Evolutionary conservation across 1,140 invertebrate species (phyloP).

Genomic region (Caenorhabditis brenneri): DNA sequence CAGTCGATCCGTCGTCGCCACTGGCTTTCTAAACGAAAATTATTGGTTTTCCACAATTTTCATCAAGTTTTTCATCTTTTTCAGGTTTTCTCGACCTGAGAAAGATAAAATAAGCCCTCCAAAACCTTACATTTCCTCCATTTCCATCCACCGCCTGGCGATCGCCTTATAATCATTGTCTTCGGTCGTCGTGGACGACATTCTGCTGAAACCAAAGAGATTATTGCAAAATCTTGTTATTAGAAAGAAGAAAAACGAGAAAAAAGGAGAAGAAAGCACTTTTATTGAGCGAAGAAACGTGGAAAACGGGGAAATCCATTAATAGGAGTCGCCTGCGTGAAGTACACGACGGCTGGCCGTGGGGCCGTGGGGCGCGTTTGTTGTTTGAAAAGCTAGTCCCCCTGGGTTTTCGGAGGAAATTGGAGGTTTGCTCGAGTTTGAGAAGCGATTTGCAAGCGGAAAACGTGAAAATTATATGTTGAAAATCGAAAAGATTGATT

Average conservation of each 20-base stretch:
- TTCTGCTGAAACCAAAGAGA: neutral
- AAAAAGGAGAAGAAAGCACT: neutral
- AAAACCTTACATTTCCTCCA: neutral
- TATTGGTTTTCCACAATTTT: neutral
- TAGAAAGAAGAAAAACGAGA: neutral
- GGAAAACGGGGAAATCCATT: too few species aligned
- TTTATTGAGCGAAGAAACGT: too few species aligned
- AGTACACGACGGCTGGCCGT: too few species aligned
- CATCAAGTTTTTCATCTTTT: neutral
- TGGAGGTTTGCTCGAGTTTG: too few species aligned
- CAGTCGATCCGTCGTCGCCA: neutral
- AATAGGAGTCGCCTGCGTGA: too few species aligned
- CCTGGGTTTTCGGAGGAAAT: too few species aligned
- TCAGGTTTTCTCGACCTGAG: neutral
- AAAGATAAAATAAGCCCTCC: neutral
- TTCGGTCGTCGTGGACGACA: neutral
- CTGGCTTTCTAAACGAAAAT: neutral
- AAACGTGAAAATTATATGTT: too few species aligned
- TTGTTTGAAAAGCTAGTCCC: too few species aligned
- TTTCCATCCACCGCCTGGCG: slow-evolving; percentile 12
- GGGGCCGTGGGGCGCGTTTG: too few species aligned
- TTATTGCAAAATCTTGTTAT: neutral
- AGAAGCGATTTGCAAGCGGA: too few species aligned
- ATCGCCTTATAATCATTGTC: neutral
- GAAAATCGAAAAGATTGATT: too few species aligned